These are phyloP conservation scores for Carduelis carduelis DNA, from an alignment of 2,797 vertebrate genomes.

Conservation along the genomic window DNA sequence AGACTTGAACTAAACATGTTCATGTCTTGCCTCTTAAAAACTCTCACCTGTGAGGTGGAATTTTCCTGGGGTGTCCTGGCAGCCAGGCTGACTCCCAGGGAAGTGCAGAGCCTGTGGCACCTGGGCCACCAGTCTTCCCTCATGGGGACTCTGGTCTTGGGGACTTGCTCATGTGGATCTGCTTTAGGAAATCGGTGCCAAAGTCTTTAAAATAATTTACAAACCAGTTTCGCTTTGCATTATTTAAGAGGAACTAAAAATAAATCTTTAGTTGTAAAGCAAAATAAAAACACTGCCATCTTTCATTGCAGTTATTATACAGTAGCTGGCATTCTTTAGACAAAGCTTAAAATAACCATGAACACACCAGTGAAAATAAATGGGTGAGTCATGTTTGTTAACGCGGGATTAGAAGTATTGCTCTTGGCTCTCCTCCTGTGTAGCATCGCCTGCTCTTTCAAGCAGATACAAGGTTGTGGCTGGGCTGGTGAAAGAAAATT, in stretches of 20 bases:
- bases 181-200: not conserved
- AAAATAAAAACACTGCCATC: conserved; percentile 55
- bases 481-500: not conserved
- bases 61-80: not conserved
- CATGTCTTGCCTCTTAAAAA: not conserved
- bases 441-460: not conserved
- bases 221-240: not conserved
- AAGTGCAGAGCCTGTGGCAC: fast-evolving
- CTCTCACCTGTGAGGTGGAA: not conserved
- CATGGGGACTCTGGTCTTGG: not conserved
- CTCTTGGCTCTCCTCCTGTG: conserved; percentile 21
- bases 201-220: not conserved
- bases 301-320: conserved; percentile 31
- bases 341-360: conserved; percentile 65
- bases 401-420: not conserved
- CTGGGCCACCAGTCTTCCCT: not conserved
- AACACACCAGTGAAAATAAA: conserved; percentile 61
- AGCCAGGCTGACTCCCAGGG: not conserved
- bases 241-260: not conserved
- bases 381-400: conserved; percentile 54
- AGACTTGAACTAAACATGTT: not conserved
- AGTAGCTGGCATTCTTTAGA: conserved; percentile 61
- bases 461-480: not conserved
- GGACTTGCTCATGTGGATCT: not conserved
- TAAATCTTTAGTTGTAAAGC: conserved; percentile 38